These are phyloP conservation scores for Notarius quadriscutis DNA, from an alignment of 2,113 vertebrate genomes.

Conservation along the genomic window DNA sequence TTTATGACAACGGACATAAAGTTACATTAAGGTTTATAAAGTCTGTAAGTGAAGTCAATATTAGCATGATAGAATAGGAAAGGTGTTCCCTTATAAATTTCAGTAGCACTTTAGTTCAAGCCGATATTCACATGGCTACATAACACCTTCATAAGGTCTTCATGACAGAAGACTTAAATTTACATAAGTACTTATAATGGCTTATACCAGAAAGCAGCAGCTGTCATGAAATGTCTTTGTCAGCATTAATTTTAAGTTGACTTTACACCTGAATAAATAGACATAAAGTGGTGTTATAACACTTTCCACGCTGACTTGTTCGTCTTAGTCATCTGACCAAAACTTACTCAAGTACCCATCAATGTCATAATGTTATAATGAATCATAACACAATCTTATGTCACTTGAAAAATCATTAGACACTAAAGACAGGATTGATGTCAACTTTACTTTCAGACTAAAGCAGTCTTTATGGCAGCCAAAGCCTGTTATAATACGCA, in stretches of 20 bases:
- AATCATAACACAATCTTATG: background rate
- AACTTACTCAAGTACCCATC: too few species aligned
- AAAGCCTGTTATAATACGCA: background rate
- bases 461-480: background rate
- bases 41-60: background rate
- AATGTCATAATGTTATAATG: background rate
- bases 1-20: background rate
- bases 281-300: too few species aligned
- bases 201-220: too few species aligned
- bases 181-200: too few species aligned
- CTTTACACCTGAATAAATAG: too few species aligned
- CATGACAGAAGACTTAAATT: too few species aligned
- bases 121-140: background rate
- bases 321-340: too few species aligned
- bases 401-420: background rate
- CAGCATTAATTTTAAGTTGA: too few species aligned
- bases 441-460: background rate
- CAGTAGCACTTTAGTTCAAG: background rate
- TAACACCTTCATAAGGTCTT: background rate
- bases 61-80: background rate
- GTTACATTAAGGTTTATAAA: background rate
- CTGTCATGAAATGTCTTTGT: too few species aligned
- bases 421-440: background rate
- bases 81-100: background rate
- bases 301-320: too few species aligned